Percentiles rank a stretch among this genome's conserved stretches.
Evolutionary conservation across 2,113 vertebrate species (phyloP).

Genomic region (Chrysochloris asiatica): DNA sequence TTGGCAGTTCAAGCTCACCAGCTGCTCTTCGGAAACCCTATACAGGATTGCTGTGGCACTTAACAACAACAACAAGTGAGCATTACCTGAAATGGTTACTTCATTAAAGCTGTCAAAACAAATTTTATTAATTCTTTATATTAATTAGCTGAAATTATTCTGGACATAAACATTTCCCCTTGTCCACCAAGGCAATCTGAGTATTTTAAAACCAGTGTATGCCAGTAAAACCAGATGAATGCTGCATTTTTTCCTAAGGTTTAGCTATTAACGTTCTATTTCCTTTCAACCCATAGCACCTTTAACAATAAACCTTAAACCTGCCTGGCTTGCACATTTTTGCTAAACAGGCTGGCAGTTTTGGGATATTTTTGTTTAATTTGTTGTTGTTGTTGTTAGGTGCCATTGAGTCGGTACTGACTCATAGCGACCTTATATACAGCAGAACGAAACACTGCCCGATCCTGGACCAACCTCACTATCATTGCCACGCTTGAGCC

Average conservation of each 20-base stretch:
- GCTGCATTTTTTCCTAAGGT: not conserved
- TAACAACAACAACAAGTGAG: no score
- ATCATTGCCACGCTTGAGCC: no score
- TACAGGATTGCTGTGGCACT: no score
- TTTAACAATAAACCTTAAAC: not conserved
- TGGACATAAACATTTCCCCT: not conserved
- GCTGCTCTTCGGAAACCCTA: no score
- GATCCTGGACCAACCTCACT: no score
- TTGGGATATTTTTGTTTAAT: no score
- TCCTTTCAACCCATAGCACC: not conserved
- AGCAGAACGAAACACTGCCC: no score
- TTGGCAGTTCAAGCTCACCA: no score
- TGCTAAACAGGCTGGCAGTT: not conserved
- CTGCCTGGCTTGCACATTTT: not conserved
- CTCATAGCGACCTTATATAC: no score
- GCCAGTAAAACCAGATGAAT: not conserved
- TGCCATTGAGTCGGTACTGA: no score
- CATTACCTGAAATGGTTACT: not conserved
- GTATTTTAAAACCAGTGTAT: conserved; percentile 23
- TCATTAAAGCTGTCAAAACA: not conserved
- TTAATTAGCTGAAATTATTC: not conserved
- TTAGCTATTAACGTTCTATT: not conserved
- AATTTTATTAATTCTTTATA: not conserved
- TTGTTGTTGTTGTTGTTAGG: no score
- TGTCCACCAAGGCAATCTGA: not conserved